Evolutionary conservation across 2,797 vertebrate genomes (phyloP).

Genomic region (Gymnopithys bicolor): DNA sequence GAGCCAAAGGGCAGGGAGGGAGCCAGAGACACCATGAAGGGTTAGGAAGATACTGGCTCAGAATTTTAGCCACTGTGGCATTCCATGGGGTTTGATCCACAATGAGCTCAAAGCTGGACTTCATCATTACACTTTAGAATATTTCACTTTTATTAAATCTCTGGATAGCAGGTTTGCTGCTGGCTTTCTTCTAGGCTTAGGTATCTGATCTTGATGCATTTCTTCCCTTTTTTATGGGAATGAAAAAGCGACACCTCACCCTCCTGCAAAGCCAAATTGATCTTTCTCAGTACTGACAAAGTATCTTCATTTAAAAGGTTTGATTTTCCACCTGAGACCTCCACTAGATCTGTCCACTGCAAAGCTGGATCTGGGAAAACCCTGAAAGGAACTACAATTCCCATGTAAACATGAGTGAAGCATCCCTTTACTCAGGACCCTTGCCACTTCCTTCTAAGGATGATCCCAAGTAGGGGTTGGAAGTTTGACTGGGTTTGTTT

Average conservation of each 20-base stretch:
- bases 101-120: neutral
- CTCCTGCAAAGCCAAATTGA: constrained; percentile 23
- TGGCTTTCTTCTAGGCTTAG: neutral
- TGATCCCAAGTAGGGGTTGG: neutral
- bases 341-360: neutral
- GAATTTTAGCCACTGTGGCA: neutral
- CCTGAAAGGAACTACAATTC: constrained; percentile 25
- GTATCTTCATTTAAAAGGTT: constrained; percentile 49
- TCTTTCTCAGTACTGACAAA: constrained; percentile 47
- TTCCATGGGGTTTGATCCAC: rapidly evolving
- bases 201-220: neutral
- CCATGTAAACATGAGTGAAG: neutral
- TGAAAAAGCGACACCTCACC: neutral
- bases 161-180: neutral
- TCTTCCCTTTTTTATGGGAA: neutral
- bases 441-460: neutral
- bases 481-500: neutral
- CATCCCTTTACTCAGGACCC: neutral
- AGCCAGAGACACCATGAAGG: neutral
- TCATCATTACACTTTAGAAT: neutral
- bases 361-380: neutral
- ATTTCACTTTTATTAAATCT: neutral
- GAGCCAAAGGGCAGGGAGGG: neutral
- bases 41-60: neutral
- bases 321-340: constrained; percentile 52